Percentiles rank a stretch among this genome's conserved stretches.
Evolutionary conservation across 2,797 vertebrate genomes (phyloP).

Genomic region (Oryzias sinensis): DNA sequence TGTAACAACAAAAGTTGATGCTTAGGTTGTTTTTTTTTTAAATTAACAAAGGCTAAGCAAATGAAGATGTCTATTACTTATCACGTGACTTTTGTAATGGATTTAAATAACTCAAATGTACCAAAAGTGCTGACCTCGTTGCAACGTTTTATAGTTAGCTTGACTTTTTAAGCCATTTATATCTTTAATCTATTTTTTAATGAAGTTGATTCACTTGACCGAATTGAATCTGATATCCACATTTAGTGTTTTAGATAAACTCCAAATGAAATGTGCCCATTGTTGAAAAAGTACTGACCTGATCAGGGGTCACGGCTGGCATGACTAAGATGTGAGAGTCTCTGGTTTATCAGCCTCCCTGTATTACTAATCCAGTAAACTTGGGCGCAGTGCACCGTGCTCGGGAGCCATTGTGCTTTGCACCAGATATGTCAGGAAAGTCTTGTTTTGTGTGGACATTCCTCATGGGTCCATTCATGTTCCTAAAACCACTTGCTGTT

Average conservation of each 20-base stretch:
- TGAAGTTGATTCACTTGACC: not conserved
- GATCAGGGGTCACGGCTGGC: conserved; percentile 1
- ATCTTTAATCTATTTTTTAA: not conserved
- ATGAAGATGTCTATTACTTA: conserved; percentile 3
- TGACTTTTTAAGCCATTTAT: not conserved
- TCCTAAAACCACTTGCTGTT: conserved; percentile 16
- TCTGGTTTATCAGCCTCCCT: conserved; percentile 1
- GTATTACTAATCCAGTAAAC: not conserved
- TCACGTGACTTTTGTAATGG: conserved; percentile 19
- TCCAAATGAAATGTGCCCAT: conserved; percentile 1
- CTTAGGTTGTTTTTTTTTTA: no score
- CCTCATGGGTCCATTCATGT: conserved; percentile 1
- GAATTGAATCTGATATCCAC: not conserved
- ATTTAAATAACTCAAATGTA: conserved; percentile 4
- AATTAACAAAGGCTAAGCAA: no score
- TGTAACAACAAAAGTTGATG: conserved; percentile 4
- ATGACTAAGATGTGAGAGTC: conserved; percentile 5
- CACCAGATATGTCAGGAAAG: not conserved
- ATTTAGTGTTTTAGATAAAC: conserved; percentile 11
- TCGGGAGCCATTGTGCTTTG: not conserved
- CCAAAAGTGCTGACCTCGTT: no score
- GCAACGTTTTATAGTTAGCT: conserved; percentile 1
- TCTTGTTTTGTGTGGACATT: not conserved
- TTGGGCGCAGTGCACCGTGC: not conserved
- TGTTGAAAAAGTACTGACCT: conserved; percentile 17